Conservation (phyloP, 2,113 vertebrate species). For the Sceloporus tristichus region DNA sequence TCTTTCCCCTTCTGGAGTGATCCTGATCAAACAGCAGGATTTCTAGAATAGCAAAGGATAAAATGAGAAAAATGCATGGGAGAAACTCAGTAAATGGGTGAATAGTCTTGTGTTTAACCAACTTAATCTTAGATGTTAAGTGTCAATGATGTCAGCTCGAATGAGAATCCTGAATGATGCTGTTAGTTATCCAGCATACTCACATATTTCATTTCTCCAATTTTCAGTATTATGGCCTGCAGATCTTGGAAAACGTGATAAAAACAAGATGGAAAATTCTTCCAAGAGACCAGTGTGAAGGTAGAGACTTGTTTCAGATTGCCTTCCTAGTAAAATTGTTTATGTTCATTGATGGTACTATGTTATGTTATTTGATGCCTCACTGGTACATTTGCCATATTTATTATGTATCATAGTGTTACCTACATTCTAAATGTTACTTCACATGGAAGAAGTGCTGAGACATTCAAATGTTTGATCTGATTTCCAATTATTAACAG, state of each 20-base stretch:
- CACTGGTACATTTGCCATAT: neutral
- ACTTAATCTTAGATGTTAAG: slow-evolving; percentile 77
- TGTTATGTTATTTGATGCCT: neutral
- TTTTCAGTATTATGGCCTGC: slow-evolving; percentile 98
- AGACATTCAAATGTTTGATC: neutral
- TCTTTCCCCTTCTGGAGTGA: slow-evolving; percentile 86
- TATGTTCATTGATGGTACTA: neutral
- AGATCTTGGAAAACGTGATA: slow-evolving; percentile 98
- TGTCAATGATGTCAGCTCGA: slow-evolving; percentile 82
- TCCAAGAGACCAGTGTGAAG: slow-evolving; percentile 96
- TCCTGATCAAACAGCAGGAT: slow-evolving; percentile 94
- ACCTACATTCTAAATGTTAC: neutral
- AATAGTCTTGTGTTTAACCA: slow-evolving; percentile 77
- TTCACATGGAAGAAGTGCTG: too few relatives aligned
- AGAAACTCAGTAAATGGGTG: slow-evolving; percentile 82
- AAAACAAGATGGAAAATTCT: slow-evolving; percentile 99
- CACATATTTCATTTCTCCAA: slow-evolving; percentile 82
- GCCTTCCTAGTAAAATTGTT: neutral
- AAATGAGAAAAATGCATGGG: slow-evolving; percentile 82
- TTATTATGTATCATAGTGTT: neutral
- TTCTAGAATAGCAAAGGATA: slow-evolving; percentile 76
- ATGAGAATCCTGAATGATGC: slow-evolving; percentile 76
- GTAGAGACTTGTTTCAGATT: slow-evolving; percentile 76
- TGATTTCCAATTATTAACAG: neutral
- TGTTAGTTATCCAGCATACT: slow-evolving; percentile 67